These are phyloP conservation scores for Camponotus fellah DNA, from an alignment of 2,888 invertebrate genomes.

Conservation along the genomic window DNA sequence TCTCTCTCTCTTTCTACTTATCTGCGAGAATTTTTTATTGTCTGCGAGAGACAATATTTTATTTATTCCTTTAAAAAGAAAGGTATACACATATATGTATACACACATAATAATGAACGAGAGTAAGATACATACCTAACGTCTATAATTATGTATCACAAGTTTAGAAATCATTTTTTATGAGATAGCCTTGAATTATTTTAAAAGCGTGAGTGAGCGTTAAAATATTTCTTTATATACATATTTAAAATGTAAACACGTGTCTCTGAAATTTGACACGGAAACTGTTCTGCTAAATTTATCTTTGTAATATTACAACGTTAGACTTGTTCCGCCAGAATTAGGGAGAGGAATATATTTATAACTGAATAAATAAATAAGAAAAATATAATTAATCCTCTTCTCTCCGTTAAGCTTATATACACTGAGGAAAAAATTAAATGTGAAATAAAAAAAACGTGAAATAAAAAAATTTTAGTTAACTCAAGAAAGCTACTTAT, in stretches of 20 bases:
- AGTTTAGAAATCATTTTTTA: constrained; percentile 7
- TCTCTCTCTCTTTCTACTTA: constrained; percentile 37
- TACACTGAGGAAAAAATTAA: too few species aligned
- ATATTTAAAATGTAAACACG: not conserved
- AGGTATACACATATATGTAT: not conserved
- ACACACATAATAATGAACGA: not conserved
- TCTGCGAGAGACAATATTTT: constrained; percentile 24
- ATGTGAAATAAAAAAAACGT: too few species aligned
- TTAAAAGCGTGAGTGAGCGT: not conserved
- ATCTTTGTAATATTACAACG: not conserved
- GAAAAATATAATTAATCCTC: not conserved
- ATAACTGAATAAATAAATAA: not conserved
- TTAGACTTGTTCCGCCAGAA: not conserved
- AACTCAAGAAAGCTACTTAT: too few species aligned
- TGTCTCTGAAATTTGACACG: not conserved
- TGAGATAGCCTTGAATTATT: not conserved
- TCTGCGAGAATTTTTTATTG: constrained; percentile 34
- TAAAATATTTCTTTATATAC: not conserved
- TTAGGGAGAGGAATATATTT: not conserved
- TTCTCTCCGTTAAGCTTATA: not conserved
- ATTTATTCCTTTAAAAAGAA: not conserved
- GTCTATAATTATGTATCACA: not conserved
- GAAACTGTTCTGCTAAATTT: not conserved
- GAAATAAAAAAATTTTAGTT: too few species aligned
- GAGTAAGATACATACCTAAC: not conserved